Base-by-base conservation (phyloP, 1,140 invertebrate genomes). In the Ceratoteleas bidentatus region DNA sequence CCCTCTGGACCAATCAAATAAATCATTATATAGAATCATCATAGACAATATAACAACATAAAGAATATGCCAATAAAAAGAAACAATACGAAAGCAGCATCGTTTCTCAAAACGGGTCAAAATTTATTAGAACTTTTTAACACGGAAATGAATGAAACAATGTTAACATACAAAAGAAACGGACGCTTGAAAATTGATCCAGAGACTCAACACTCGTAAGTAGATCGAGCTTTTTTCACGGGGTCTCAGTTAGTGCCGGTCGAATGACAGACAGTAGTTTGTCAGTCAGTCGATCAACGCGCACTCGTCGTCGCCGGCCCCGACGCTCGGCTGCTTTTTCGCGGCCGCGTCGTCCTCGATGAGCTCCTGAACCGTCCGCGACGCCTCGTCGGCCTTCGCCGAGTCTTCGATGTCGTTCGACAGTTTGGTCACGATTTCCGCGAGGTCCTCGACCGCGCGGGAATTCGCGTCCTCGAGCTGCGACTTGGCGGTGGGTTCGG, bases 351-450 rank as follows among this genome's bases (percentile, higher is more conserved):
- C 70, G 0, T 84, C 84, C 10, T 87, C 78, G 36, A 83, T 83
- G 7, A 87, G 70, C 7, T 84, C 81, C 40, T 81, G 74, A 0
- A 86, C 85, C 10, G 82, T 80, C 3, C 82, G 60, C 4, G 81
- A 53, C 45, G 79, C 75, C 34, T 85, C 81, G 33, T 61, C 69
- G n/a, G 52, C 36, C 45, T 70, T 64, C 9, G 62, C 54, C 1
- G 54, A 38, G 11, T 61, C 58, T 0, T 62, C 69, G 8, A 81
- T 83, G 15, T 86, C 81, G 6, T 86, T 85, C 0, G 83, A 82
- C n/a, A 85, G 34, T 32, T 84, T 85, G 0, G 83, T 85, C 11
- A 86, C 84, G 54, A 85, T 86, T 50, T 86, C 83, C 9, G 73
- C 80, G 8, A 86, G 72, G 49, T 86, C 78, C 6, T 87, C 80